Evolutionary conservation across 2,113 vertebrate genomes (phyloP).

Genomic region (Chamaea fasciata): DNA sequence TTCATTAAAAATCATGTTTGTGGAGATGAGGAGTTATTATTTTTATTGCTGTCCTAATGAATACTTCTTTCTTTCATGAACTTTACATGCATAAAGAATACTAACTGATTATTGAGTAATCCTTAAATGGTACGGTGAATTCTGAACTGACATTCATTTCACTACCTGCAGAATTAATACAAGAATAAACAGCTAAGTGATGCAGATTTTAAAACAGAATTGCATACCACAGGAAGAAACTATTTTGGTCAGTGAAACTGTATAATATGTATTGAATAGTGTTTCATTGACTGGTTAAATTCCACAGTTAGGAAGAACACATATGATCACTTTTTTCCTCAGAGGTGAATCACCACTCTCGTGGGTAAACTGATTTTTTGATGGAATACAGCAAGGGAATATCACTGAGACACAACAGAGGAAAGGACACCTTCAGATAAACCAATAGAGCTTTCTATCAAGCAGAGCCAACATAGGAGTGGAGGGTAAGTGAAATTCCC

Average conservation of each 20-base stretch:
- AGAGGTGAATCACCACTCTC: not conserved
- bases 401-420: not conserved
- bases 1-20: not conserved
- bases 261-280: not conserved
- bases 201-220: not conserved
- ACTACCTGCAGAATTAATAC: not conserved
- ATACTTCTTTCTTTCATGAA: not conserved
- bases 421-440: not conserved
- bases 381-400: not conserved
- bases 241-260: not conserved
- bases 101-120: not conserved
- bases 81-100: not conserved
- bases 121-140: not conserved
- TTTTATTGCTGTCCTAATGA: not conserved
- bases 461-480: not conserved
- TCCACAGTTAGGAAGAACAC: not conserved
- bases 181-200: not conserved
- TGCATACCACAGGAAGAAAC: not conserved
- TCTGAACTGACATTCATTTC: not conserved
- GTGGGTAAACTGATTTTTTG: not conserved
- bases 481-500: not conserved
- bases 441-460: not conserved
- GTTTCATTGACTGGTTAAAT: not conserved
- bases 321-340: not conserved
- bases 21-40: not conserved